phyloP scores from a whole-genome alignment of 2,113 vertebrate genomes.

The Oreotragus oreotragus region DNA sequence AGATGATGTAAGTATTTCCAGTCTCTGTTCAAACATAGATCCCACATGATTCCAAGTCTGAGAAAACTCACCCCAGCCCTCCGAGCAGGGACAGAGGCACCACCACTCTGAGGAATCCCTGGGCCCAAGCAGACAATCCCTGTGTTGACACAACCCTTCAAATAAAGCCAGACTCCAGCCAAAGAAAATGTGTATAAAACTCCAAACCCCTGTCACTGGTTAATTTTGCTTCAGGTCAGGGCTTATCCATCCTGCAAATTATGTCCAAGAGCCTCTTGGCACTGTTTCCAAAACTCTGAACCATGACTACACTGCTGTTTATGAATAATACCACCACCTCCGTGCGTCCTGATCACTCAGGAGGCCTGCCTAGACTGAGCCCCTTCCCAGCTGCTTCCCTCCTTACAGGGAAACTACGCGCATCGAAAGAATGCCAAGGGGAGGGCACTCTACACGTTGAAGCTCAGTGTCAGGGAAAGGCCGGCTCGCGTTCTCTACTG shows the following conservation, averaged over 20 bases:
- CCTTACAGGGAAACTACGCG: not conserved
- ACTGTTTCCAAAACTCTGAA: not conserved
- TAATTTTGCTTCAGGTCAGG: not conserved
- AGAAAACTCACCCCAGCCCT: not conserved
- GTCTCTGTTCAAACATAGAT: slow-evolving; percentile 17
- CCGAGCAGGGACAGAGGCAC: not conserved
- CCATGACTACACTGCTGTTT: not conserved
- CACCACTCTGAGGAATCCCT: not conserved
- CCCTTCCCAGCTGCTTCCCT: not conserved
- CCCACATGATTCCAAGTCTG: not conserved
- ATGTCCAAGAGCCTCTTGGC: not conserved
- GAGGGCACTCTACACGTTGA: not conserved
- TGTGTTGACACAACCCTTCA: slow-evolving; percentile 23
- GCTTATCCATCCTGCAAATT: not conserved
- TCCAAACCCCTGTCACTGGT: not conserved
- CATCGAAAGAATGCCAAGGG: not conserved
- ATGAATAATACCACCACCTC: not conserved
- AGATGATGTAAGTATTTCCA: not conserved
- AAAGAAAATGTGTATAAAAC: slow-evolving; percentile 35
- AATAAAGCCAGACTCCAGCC: slow-evolving; percentile 1
- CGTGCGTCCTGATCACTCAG: not conserved
- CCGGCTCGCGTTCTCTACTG: accelerated
- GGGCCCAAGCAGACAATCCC: not conserved
- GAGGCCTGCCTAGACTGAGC: not conserved
- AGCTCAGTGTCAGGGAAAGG: not conserved